Base-by-base conservation (phyloP, 2,888 invertebrate species). In the Quadroppia sp. region DNA sequence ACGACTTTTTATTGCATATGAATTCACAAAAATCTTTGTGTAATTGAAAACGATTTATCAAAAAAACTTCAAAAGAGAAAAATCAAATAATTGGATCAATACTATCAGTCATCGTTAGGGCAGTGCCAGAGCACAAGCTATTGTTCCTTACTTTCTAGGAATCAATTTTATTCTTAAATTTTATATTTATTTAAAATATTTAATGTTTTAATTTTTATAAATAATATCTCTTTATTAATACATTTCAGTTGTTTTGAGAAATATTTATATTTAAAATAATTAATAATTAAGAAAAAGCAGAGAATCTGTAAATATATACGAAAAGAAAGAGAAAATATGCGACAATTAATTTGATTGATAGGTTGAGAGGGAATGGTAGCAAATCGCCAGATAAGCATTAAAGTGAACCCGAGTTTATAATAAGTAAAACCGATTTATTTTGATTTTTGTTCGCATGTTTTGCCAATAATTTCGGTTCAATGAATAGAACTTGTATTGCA, bases 11-110 rank as follows among this genome's bases (percentile, higher is more conserved):
- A 67, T 42, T 67, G 40, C 23, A 67, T 67, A 67, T 42, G 67
- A 67, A 67, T 67, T 67, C 32, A 25, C 13, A 67, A 64, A 59
- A 67, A 42, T 67, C 40, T 36, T 61, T 32, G 11, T 40, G 40
- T 67, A 67, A 67, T 67, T 67, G 67, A 67, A 67, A 67, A 67
- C 67, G 67, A 67, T 67, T 67, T 67, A 67, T 67, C 67, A 67
- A 67, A 67, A 64, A 42, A 67, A 67, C 40, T 67, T 36, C 36
- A 67, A 67, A 40, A 67, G 20, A 67, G 67, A 67, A 23, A 67
- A 67, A 67, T 67, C 67, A 67, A 67, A 67, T 67, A 67, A 67
- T 40, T 40, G 40, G 67, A 67, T 67, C 40, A 23, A 67, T 67
- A 42, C 67, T 20, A 67, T 67, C 67, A 1, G 67, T 67, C 67